Base-by-base conservation (phyloP, 1,140 invertebrate species). In the Portunus trituberculatus region DNA sequence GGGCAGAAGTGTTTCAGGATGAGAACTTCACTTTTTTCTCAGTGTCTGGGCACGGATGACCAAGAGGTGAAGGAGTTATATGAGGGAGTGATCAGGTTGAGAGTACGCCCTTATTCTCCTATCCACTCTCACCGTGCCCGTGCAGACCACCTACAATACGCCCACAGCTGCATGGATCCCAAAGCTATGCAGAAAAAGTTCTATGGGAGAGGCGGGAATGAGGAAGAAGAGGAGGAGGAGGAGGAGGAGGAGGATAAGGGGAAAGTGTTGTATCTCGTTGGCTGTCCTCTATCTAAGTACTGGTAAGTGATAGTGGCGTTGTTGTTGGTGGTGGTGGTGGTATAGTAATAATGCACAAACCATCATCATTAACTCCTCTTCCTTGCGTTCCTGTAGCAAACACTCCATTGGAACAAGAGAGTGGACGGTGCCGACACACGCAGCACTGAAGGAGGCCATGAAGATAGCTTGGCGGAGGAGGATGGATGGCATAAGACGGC, bases 21-120 rank as follows among this genome's bases (percentile, higher is more conserved):
- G 39, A 39, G 39, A 6, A 39, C 6, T 6, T 39, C 6, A 39
- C 39, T 39, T 39, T 25, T 39, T 25, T 46, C 31, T 7, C 45
- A 95, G 94, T 95, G 94, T 87, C 48, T 95, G 25, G 94, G 94
- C 0, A 95, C 94, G 28, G 94, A 95, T 20, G 94, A 95, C 10
- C 94, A 95, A 25, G 94, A 95, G 48, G 94, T 95, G 48, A 91
- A 91, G 76, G 94, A 95, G 82, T 45, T 95, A 32, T 95, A 95
- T 46, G 28, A 92, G 31, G 94, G 94, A 6, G 94, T 95, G 14
- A 67, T 95, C n/a, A 28, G 45, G 7, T 84, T 95, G 7, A 48
- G 94, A 16, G 52, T 95, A 0, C 90, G 83, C 20, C 94, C 94
- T 3, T 92, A 87, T 45, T 32, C 76, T 29, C 67, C 32, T 46